Percentiles rank a stretch among this genome's conserved stretches.
Conservation (phyloP, 1,140 invertebrate species). For the Homalodisca vitripennis region DNA sequence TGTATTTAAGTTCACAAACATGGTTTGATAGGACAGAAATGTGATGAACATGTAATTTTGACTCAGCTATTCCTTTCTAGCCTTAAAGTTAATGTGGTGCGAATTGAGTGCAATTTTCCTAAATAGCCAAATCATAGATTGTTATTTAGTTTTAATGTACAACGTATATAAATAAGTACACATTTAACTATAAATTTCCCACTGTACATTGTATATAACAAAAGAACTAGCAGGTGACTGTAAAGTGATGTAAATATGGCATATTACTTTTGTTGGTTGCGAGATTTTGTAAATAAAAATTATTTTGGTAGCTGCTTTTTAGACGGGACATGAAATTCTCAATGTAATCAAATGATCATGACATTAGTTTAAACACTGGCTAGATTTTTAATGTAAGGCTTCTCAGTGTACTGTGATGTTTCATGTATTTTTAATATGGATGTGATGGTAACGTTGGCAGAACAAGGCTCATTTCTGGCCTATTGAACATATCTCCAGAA, state of each 20-base stretch:
- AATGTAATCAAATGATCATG: too few relatives aligned
- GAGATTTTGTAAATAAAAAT: not conserved
- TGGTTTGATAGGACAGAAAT: too few relatives aligned
- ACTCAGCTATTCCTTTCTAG: too few relatives aligned
- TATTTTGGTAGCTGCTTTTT: conserved; percentile 17
- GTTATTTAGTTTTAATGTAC: conserved; percentile 13
- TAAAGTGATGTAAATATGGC: conserved; percentile 4
- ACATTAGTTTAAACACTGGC: too few relatives aligned
- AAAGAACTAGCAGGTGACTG: too few relatives aligned
- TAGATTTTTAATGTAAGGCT: too few relatives aligned
- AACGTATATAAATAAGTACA: not conserved
- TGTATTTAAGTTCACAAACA: too few relatives aligned
- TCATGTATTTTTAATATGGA: not conserved
- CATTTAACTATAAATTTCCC: conserved; percentile 4
- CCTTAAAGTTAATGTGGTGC: conserved; percentile 2
- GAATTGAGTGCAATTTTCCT: conserved; percentile 6
- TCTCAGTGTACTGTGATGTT: conserved; percentile 7
- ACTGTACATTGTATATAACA: not conserved
- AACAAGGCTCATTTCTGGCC: not conserved
- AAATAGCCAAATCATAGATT: conserved; percentile 4
- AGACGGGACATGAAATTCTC: not conserved
- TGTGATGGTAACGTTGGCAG: not conserved
- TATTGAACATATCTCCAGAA: not conserved
- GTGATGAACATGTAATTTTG: too few relatives aligned
- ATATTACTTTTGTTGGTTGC: not conserved